These are phyloP conservation scores for Sericinus montela DNA, from an alignment of 2,888 invertebrate species.

Conservation along the genomic window DNA sequence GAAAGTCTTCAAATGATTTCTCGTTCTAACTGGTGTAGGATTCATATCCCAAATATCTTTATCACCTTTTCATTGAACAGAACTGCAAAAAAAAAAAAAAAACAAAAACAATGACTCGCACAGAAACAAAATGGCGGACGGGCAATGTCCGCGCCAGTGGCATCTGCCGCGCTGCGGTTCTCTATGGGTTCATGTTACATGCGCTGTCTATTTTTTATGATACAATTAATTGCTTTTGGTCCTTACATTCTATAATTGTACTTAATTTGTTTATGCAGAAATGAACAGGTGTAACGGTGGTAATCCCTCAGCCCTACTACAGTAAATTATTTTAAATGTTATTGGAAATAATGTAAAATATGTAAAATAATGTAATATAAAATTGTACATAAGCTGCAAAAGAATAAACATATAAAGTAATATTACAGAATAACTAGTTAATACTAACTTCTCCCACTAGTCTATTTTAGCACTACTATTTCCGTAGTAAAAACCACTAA, in stretches of 20 bases:
- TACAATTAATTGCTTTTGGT: constrained; percentile 42
- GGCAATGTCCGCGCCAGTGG: constrained; percentile 53
- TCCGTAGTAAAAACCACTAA: too few relatives aligned
- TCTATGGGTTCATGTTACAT: constrained; percentile 55
- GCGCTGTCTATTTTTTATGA: constrained; percentile 36
- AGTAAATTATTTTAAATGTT: too few relatives aligned
- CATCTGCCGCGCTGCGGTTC: constrained; percentile 57
- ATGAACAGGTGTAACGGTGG: background rate
- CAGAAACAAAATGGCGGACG: constrained; percentile 44
- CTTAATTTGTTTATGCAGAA: background rate
- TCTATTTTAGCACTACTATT: too few relatives aligned
- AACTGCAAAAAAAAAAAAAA: constrained; percentile 18
- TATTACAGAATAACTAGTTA: too few relatives aligned
- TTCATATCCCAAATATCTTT: constrained; percentile 12
- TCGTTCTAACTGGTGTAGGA: constrained; percentile 19
- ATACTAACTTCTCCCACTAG: too few relatives aligned
- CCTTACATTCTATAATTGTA: constrained; percentile 28
- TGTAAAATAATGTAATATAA: too few relatives aligned
- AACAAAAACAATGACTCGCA: constrained; percentile 28
- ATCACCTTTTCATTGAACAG: background rate
- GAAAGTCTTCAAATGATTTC: too few relatives aligned
- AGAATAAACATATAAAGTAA: too few relatives aligned
- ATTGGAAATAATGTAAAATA: too few relatives aligned
- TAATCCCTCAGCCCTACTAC: background rate
- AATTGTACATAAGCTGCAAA: too few relatives aligned